Conservation (phyloP, 2,888 invertebrate genomes). For the Euclidia mi region DNA sequence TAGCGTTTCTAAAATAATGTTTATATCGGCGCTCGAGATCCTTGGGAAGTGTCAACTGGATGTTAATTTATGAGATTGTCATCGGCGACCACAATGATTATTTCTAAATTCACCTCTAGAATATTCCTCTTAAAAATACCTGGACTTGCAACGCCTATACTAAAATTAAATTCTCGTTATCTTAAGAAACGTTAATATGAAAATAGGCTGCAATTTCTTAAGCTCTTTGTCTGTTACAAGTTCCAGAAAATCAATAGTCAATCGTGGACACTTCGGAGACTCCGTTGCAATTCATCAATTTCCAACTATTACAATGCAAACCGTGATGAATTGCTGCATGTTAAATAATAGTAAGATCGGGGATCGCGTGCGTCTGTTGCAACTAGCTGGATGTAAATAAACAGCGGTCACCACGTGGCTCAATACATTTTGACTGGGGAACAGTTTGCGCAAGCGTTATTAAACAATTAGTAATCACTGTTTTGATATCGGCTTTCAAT, state of each 20-base stretch:
- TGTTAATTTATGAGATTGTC: conserved; percentile 8
- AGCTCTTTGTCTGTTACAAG: conserved; percentile 12
- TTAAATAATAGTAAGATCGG: conserved; percentile 34
- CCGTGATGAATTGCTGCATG: conserved; percentile 19
- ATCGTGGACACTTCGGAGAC: neutral
- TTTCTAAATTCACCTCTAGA: neutral
- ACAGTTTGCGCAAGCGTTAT: conserved; percentile 43
- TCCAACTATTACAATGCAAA: conserved; percentile 17
- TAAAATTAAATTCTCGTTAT: neutral
- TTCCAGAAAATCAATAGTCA: conserved; percentile 54
- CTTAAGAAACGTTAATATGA: neutral
- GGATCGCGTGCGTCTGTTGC: conserved; percentile 46
- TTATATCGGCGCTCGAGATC: conserved; percentile 7
- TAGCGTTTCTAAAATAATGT: conserved; percentile 9
- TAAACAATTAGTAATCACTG: conserved; percentile 31
- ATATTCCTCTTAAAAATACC: neutral
- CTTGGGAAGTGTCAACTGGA: conserved; percentile 20
- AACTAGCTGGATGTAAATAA: conserved; percentile 70
- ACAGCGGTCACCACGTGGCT: conserved; percentile 64
- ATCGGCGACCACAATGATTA: conserved; percentile 5
- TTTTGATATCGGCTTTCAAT: conserved; percentile 32
- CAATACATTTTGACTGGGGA: conserved; percentile 24
- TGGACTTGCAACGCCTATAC: neutral
- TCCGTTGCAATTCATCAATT: conserved; percentile 7
- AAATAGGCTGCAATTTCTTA: neutral